Percentiles rank a stretch among this genome's conserved stretches.
These are phyloP conservation scores for Limnephilus marmoratus DNA, from an alignment of 2,888 invertebrate genomes.

Conservation along the genomic window DNA sequence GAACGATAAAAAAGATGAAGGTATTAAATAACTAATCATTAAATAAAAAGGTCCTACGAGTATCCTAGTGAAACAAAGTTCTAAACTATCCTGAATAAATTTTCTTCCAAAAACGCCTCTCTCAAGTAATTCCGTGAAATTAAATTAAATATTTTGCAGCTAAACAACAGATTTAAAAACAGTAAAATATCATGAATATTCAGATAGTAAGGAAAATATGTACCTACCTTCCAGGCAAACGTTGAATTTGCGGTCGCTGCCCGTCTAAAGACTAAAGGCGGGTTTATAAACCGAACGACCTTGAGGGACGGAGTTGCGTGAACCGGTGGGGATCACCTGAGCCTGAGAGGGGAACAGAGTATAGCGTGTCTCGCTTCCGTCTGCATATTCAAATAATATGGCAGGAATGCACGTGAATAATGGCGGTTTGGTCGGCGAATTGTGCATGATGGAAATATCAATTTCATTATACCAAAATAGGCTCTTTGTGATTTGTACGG, in stretches of 20 bases:
- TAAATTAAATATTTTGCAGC: background rate
- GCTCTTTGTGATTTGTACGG: background rate
- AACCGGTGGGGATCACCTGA: slow-evolving; percentile 11
- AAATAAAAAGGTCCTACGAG: background rate
- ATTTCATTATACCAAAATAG: background rate
- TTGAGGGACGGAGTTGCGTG: slow-evolving; percentile 52
- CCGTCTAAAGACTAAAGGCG: slow-evolving; percentile 26
- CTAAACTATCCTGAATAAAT: background rate
- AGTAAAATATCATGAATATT: background rate
- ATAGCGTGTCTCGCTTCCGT: slow-evolving; percentile 13
- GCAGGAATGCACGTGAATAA: slow-evolving; percentile 8
- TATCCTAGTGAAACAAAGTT: background rate
- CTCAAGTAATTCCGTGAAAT: background rate
- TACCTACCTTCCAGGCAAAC: background rate
- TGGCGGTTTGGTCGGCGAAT: slow-evolving; percentile 23
- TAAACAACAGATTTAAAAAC: background rate
- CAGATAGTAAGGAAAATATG: background rate
- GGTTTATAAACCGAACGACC: slow-evolving; percentile 53
- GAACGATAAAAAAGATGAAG: background rate
- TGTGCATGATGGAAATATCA: slow-evolving; percentile 48
- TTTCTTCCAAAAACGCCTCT: background rate
- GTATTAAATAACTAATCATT: background rate
- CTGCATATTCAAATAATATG: background rate
- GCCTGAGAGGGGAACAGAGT: slow-evolving; percentile 31
- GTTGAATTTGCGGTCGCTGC: background rate